These are phyloP conservation scores for Lutjanus argentimaculatus DNA, from an alignment of 2,797 vertebrate genomes.

Conservation along the genomic window DNA sequence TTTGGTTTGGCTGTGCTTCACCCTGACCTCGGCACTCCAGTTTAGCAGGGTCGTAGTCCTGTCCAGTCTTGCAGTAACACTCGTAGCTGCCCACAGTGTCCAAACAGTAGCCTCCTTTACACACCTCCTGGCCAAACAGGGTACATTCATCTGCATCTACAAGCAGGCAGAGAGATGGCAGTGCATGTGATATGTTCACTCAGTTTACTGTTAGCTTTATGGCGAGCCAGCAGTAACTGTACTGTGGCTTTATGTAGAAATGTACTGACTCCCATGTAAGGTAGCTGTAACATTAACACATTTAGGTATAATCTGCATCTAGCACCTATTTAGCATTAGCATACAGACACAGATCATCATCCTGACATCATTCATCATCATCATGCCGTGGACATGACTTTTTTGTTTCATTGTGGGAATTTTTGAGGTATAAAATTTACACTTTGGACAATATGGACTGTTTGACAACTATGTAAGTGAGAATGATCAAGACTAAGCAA, in stretches of 20 bases:
- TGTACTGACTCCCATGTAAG: background rate
- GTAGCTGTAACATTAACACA: background rate
- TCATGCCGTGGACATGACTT: background rate
- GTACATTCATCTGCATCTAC: constrained; percentile 96
- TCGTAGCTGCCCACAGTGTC: constrained; percentile 92
- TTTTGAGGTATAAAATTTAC: background rate
- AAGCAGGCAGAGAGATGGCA: constrained; percentile 3
- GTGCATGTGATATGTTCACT: background rate
- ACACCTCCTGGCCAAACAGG: constrained; percentile 95
- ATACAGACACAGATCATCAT: background rate
- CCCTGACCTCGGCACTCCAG: constrained; percentile 95
- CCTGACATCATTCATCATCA: background rate
- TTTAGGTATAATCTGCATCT: background rate
- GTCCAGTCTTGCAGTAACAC: constrained; percentile 96
- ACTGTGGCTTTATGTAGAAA: background rate
- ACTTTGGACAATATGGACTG: background rate
- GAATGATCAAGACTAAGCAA: too few species aligned
- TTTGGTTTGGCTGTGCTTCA: background rate
- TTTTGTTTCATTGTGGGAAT: background rate
- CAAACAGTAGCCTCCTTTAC: constrained; percentile 95
- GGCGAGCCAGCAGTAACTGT: background rate
- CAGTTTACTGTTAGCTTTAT: background rate
- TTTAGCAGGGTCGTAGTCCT: constrained; percentile 92
- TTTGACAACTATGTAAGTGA: too few species aligned
- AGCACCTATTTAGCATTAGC: background rate